Evolutionary conservation across 2,888 invertebrate species (phyloP), one percentile per base, ranked within the genome.

Genomic region (Cordylochernes scorpioides): DNA sequence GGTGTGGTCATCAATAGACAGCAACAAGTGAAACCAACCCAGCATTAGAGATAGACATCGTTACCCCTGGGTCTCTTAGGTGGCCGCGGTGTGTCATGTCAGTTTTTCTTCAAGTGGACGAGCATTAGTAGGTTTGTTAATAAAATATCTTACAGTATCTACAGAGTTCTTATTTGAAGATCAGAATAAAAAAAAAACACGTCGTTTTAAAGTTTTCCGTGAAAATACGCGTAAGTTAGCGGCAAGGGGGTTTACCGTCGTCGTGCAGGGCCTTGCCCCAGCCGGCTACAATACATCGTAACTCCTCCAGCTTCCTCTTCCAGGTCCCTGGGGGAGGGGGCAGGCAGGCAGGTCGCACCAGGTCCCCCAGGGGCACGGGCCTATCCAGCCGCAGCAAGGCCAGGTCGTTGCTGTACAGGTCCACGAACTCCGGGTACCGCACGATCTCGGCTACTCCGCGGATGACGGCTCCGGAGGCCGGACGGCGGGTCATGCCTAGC

Each of bases 241-340:
- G 5, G 14, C 14, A 22, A 22, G 12, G 3, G 17, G 3, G 6
- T 15, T 27, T 26, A 39, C 39, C 34, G 14, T 44, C 41, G 17
- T 35, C 41, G 25, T 42, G 42, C 8, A 35, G 37, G 9, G 37
- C 28, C 17, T 42, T 42, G 14, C 43, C 44, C 42, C 43, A 44
- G 4, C 44, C 44, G 29, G 40, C 36, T 6, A 44, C 44, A 12
- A 38, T 40, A 22, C 44, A 42, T 1, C 74, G 65, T 31, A 57
- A 26, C 6, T 32, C 16, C 9, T 28, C 27, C 2, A 27, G 10
- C n/a, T n/a, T n/a, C n/a, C n/a, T n/a, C n/a, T n/a, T n/a, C 17
- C 5, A 10, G 25, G 27, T 14, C 17, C 22, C 22, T 13, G 14
- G 5, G 15, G 30, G 31, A 5, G 35, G 26, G 4, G 43, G 43